Evolutionary conservation across 2,797 vertebrate species (phyloP).

Genomic region (Hyperoplus immaculatus): DNA sequence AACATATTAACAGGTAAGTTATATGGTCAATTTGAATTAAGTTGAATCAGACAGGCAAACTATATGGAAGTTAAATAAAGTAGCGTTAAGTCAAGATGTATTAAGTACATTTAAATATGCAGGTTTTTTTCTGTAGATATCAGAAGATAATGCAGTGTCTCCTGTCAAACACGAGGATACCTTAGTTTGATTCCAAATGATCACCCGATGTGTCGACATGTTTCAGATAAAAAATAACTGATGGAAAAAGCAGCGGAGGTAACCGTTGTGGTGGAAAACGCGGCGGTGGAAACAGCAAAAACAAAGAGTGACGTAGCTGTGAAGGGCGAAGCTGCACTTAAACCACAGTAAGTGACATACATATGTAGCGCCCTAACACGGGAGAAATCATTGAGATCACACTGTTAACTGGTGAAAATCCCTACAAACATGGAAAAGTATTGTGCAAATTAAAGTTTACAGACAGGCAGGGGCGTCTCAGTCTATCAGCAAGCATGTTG

Average conservation of each 20-base stretch:
- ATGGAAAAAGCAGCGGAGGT: constrained; percentile 20
- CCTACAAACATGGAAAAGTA: neutral
- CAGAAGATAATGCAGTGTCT: no score
- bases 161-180: neutral
- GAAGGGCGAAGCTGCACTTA: constrained; percentile 82
- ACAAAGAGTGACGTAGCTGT: constrained; percentile 23
- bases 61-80: neutral
- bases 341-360: constrained; percentile 78
- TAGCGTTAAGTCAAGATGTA: neutral
- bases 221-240: constrained; percentile 34
- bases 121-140: neutral
- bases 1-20: constrained; percentile 4
- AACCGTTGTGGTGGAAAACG: constrained; percentile 60
- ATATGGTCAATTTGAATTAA: accelerated
- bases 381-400: neutral
- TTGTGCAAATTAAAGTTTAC: no score
- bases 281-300: constrained; percentile 26
- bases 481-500: no score
- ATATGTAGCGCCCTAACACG: neutral
- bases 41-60: neutral
- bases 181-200: neutral
- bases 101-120: neutral
- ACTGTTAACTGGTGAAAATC: neutral
- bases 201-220: neutral
- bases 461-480: no score